These are phyloP conservation scores for Drosophila kanekoi DNA, from an alignment of 2,888 invertebrate species.

Conservation along the genomic window DNA sequence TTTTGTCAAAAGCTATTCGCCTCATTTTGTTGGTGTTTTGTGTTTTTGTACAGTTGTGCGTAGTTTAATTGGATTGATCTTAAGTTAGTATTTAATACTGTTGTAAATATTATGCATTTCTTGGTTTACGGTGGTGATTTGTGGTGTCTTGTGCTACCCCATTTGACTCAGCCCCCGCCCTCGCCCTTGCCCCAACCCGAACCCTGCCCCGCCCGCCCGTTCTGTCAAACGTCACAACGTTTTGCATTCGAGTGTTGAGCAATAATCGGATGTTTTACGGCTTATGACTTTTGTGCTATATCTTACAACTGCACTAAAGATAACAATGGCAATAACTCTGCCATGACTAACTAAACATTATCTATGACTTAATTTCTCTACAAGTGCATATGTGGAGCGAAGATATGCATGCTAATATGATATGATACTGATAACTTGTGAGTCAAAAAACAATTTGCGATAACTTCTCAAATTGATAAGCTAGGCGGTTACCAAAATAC, in stretches of 20 bases:
- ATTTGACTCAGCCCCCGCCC: constrained; percentile 10
- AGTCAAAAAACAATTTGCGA: background rate
- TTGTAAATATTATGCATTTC: constrained; percentile 45
- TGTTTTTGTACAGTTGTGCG: constrained; percentile 50
- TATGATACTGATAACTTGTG: constrained; percentile 1
- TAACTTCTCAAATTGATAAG: background rate
- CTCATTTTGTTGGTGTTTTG: constrained; percentile 71
- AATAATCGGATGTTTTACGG: constrained; percentile 27
- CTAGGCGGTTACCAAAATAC: background rate
- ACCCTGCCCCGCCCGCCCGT: constrained; percentile 10
- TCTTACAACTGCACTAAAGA: constrained; percentile 10
- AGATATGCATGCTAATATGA: constrained; percentile 6
- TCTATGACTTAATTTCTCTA: constrained; percentile 11
- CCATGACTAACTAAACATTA: background rate
- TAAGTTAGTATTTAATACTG: constrained; percentile 37
- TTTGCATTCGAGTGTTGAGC: constrained; percentile 33
- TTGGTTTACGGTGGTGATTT: constrained; percentile 53
- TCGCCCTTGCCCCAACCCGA: too few relatives aligned
- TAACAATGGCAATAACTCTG: constrained; percentile 2
- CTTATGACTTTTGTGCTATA: constrained; percentile 14
- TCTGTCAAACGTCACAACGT: constrained; percentile 25
- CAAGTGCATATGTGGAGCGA: background rate
- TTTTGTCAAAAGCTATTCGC: constrained; percentile 36
- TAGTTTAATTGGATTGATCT: constrained; percentile 31
- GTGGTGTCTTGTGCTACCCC: constrained; percentile 64